Percentiles rank a stretch among this genome's conserved stretches.
These are phyloP conservation scores for Delichon dasypus DNA, from an alignment of 2,797 vertebrate genomes.

Conservation along the genomic window DNA sequence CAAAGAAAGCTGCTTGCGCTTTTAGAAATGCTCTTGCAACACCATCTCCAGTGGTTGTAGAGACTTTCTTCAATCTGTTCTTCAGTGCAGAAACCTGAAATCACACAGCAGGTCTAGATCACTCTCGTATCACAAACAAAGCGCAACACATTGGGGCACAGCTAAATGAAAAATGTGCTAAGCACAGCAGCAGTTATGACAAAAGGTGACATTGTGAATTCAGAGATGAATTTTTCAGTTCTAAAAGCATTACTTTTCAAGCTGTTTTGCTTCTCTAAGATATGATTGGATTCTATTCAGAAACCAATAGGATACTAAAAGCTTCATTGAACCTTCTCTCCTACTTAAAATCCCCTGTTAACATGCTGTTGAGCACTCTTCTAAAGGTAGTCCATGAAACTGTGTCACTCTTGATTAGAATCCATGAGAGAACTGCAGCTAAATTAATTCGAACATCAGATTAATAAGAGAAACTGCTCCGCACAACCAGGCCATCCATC, in stretches of 20 bases:
- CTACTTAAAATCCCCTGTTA: not conserved
- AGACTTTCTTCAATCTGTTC: conserved; percentile 93
- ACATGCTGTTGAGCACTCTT: not conserved
- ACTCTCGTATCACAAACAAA: not conserved
- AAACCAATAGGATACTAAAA: conserved; percentile 8
- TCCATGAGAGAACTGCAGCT: not conserved
- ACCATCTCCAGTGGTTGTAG: conserved; percentile 90
- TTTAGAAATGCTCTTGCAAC: conserved; percentile 94
- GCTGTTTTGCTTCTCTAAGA: conserved; percentile 5
- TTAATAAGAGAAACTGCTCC: not conserved
- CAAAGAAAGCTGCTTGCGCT: conserved; percentile 92
- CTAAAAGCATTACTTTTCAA: conserved; percentile 22
- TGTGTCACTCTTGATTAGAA: not conserved
- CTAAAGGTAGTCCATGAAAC: not conserved
- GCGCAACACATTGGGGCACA: not conserved
- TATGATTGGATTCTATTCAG: not conserved
- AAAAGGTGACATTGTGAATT: not conserved
- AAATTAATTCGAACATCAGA: not conserved
- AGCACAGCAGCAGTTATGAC: not conserved
- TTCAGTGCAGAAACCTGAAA: conserved; percentile 90
- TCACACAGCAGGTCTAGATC: conserved; percentile 5
- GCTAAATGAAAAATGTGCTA: not conserved
- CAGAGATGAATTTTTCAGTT: not conserved
- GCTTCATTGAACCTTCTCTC: not conserved
- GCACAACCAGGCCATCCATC: not conserved